Evolutionary conservation across 2,797 vertebrate species (phyloP), one percentile per base, ranked within the genome.

Genomic region (Cirrhinus mrigala): DNA sequence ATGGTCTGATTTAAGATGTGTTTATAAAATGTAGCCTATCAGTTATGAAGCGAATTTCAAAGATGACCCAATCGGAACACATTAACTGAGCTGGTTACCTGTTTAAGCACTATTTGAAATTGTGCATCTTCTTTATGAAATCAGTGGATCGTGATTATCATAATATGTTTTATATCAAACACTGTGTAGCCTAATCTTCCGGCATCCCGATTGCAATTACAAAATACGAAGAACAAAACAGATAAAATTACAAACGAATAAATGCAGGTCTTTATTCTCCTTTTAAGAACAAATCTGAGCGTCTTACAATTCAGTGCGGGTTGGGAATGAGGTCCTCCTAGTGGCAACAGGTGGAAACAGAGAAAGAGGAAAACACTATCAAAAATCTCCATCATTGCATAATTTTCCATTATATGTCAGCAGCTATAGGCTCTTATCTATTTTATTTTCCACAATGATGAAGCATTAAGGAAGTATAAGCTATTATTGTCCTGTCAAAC

Each of bases 251-350:
- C 16, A 82, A 73, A 44, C 3, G 3, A 29, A 68, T 9, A 5
- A 29, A 50, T 50, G 14, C 4, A 15, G 37, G 1, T 22, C n/a
- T 14, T 44, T 12, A 58, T 60, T 62, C 62, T 10, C 1, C 11
- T 16, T 82, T 33, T 16, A 62, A 50, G 11, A 44, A 85, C 85
- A 46, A 54, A 62, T 29, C 33, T 79, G 2, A 50, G 46, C 20
- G 0, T 20, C 2, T 29, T 12, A 7, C 20, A 16, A 62, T 22
- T 18, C 64, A 9, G 20, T 56, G 7, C 56, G 27, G 40, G 40
- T 22, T 69, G 27, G 50, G 11, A 58, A 79, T 79, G 66, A 20
- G 74, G 54, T 85, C 87, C 87, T 88, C 87, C 87, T 86, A 80
- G 84, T 84, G 87, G 87, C 37, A 75, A 76, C 44, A 54, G 70